These are phyloP conservation scores for Phalera bucephala DNA, from an alignment of 2,888 invertebrate species.

Conservation along the genomic window DNA sequence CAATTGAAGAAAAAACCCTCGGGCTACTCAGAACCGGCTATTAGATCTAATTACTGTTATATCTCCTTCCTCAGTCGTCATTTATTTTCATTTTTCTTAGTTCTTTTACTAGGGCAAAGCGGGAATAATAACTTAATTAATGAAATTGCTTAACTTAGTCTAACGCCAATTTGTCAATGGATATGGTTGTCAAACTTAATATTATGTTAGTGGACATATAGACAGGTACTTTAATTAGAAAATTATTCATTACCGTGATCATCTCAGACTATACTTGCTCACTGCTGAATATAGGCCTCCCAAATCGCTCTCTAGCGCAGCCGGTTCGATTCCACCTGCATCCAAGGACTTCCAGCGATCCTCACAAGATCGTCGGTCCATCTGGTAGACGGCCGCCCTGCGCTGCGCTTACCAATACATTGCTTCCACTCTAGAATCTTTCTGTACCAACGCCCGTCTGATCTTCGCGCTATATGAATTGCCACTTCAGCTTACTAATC, in stretches of 20 bases:
- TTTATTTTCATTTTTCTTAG: constrained; percentile 29
- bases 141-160: constrained; percentile 12
- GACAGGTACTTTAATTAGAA: background rate
- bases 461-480: too few species aligned
- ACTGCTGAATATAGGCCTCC: too few species aligned
- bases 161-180: background rate
- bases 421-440: too few species aligned
- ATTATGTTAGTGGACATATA: background rate
- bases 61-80: constrained; percentile 29
- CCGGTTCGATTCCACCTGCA: too few species aligned
- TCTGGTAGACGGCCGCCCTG: too few species aligned
- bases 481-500: too few species aligned
- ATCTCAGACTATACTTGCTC: too few species aligned
- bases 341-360: too few species aligned
- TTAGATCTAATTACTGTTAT: constrained; percentile 57
- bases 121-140: constrained; percentile 25
- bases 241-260: background rate
- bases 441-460: too few species aligned
- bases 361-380: too few species aligned
- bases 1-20: constrained; percentile 46
- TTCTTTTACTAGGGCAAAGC: constrained; percentile 8
- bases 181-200: background rate
- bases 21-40: constrained; percentile 39
- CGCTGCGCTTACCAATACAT: too few species aligned
- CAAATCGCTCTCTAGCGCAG: too few species aligned